Evolutionary conservation across 1,140 invertebrate genomes (phyloP), one percentile per base, ranked within the genome.

Genomic region (Homalodisca vitripennis): DNA sequence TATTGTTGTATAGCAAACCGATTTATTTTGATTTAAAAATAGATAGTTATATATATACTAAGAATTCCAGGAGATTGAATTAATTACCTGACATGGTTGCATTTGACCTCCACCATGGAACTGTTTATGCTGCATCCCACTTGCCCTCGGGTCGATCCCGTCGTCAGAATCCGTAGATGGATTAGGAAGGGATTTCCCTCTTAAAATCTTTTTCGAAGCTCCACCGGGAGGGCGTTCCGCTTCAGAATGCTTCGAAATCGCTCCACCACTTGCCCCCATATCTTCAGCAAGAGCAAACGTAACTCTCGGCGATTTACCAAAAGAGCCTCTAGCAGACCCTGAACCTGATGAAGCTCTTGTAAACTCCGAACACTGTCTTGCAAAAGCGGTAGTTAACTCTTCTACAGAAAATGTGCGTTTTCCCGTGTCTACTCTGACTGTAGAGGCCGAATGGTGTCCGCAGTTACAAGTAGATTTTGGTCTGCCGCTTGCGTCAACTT

Each of bases 371-470:
- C 32, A 72, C 69, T 47, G 73, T 48, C 29, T 66, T 34, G 47
- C 63, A 31, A 69, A 69, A 30, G 68, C 68, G 12, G 68, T 51
- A 30, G 68, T 57, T 14, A 76, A 24, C 41, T 76, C 75, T 62
- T 76, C 75, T 2, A 75, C 75, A 2, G 75, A 76, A 48, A 73
- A 75, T 1, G 75, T 76, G 24, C 75, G 66, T 48, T 76, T 76
- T 64, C 70, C 67, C 41, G 66, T 32, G 26, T 70, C 64, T 17
- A 66, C 63, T 69, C 66, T 67, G 3, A 32, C 51, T 20, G 66
- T 41, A 24, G 73, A 69, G 3, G 66, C 70, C 12, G 55, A 32
- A 34, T 75, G 74, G 20, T 73, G 73, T 1, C 75, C 73, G 53
- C 75, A 75, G 64, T 72, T 75, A 63, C 75, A 75, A 13, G 74